Conservation (phyloP, 2,113 vertebrate genomes). For the Pseudorectes ferrugineus region DNA sequence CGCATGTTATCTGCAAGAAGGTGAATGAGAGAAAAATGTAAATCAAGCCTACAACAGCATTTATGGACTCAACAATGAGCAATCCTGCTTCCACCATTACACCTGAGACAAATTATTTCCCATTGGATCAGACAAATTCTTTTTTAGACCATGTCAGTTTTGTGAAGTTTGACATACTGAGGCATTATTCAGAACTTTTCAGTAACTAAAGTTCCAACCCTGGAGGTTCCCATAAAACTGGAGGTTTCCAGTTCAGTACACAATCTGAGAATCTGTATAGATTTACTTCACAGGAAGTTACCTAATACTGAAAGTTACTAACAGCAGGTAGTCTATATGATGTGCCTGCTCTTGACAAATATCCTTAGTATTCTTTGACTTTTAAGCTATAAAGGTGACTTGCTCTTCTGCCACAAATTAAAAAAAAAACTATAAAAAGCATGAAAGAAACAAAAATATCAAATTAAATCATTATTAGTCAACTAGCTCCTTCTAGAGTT, state of each 20-base stretch:
- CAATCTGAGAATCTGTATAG: neutral
- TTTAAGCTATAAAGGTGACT: neutral
- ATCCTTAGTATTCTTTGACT: neutral
- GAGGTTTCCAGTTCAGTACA: neutral
- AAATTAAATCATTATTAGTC: neutral
- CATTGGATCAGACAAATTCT: neutral
- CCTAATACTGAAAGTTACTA: neutral
- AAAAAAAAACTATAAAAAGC: neutral
- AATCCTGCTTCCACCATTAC: neutral
- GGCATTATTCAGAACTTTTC: neutral
- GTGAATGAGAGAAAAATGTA: neutral
- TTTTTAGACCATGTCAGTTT: neutral
- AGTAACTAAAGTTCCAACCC: neutral
- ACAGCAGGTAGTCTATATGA: neutral
- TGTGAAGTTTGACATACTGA: neutral
- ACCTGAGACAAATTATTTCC: neutral
- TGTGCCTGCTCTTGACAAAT: neutral
- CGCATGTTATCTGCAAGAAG: slow-evolving; percentile 81
- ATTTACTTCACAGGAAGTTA: neutral
- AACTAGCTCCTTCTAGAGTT: neutral
- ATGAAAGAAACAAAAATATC: neutral
- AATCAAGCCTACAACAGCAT: neutral
- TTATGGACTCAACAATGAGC: neutral
- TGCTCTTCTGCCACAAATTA: neutral
- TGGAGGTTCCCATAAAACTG: neutral